Base-by-base conservation (phyloP, 1,140 invertebrate species). In the Artemia franciscana region DNA sequence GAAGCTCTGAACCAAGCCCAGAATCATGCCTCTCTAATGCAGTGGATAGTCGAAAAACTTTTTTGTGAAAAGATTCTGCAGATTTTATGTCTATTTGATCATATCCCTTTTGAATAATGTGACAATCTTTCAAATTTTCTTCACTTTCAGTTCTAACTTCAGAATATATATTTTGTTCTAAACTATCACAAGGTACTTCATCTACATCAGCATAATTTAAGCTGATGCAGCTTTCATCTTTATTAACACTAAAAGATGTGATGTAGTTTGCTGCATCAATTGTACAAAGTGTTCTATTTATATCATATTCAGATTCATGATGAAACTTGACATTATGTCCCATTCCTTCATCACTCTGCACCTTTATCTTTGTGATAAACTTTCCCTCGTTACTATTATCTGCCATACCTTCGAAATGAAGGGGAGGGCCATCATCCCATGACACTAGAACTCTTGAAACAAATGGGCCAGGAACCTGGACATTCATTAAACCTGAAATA, bases 1-100 rank as follows among this genome's bases (percentile, higher is more conserved):
- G 39, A 18, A 51, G 39, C 73, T 93, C 90, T 2, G 87, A 90
- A 28, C 90, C 90, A 0, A 93, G 89, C 1, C 90, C 90, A 12
- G 88, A 91, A 72, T 94, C 90, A 67, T 90, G 91, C 64, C 90
- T 77, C 74, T 93, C 89, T 60, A 92, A 18, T 2, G 39, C 12
- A 1, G 12, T 12, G 12, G 39, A 51, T 1, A 51, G 12, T 51
- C 39, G 12, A 18, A 51, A 51, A 15, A 51, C 21, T 51, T 51
- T 51, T 3, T 18, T 51, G 21, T 51, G 39, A 15, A 18, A 51
- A 12, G 21, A 12, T 15, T 51, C 39, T 15, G 12, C 21, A 51
- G 39, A 15, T 1, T 51, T 18, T 15, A 12, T 51, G 39, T 18
- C n/a, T n/a, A n/a, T 51, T 12, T 12, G 39, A 3, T 51, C 21